Percentiles rank a stretch among this genome's conserved stretches.
phyloP scores from a whole-genome alignment of 1,140 invertebrate species.

The Anastrepha obliqua region DNA sequence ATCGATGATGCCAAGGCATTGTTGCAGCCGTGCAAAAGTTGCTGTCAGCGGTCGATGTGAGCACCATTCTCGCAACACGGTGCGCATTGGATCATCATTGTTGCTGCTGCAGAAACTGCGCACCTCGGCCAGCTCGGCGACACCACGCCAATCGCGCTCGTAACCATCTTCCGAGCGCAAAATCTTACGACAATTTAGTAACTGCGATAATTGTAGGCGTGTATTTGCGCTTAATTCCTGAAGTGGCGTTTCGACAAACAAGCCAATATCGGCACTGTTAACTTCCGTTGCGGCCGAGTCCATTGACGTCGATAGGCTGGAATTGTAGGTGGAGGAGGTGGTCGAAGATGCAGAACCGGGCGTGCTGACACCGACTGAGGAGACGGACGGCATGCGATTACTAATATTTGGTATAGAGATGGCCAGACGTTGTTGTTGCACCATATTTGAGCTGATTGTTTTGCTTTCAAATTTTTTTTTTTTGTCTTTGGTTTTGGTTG shows the following conservation, averaged over 20 bases:
- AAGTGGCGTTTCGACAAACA: constrained; percentile 70
- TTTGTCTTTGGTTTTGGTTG: neutral
- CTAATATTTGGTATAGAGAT: constrained; percentile 40
- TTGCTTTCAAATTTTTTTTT: neutral
- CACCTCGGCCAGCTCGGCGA: constrained; percentile 76
- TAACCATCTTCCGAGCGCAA: constrained; percentile 77
- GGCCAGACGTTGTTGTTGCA: constrained; percentile 44
- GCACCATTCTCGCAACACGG: constrained; percentile 76
- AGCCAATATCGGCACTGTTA: constrained; percentile 14
- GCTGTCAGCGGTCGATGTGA: constrained; percentile 70
- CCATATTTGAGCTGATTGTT: constrained; percentile 32
- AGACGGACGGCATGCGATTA: neutral
- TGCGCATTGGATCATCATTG: constrained; percentile 75
- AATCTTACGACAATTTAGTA: constrained; percentile 79
- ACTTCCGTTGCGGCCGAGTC: constrained; percentile 51
- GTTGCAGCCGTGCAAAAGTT: constrained; percentile 76
- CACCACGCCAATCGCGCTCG: constrained; percentile 82
- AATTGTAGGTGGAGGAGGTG: constrained; percentile 34
- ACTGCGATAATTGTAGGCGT: constrained; percentile 75
- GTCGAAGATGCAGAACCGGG: constrained; percentile 39
- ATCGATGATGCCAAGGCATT: constrained; percentile 78
- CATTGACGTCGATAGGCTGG: constrained; percentile 34
- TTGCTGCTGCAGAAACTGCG: constrained; percentile 58
- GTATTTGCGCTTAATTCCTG: constrained; percentile 75
- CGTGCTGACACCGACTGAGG: constrained; percentile 11